phyloP scores from a whole-genome alignment of 2,797 vertebrate species.

The Smutsia gigantea region DNA sequence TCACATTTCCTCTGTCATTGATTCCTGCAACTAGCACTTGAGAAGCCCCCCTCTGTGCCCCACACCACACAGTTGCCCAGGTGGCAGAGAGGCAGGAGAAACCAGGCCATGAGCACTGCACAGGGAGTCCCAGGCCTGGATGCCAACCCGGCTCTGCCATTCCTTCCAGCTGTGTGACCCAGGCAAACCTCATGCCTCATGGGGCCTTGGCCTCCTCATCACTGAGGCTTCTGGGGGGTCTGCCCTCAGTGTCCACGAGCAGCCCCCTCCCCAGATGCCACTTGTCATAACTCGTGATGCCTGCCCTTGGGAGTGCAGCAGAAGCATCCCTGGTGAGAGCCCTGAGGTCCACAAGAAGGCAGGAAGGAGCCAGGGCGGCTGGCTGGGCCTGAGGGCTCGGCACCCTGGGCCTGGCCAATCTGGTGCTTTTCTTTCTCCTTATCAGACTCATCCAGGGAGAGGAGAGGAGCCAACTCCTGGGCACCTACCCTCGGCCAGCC shows the following conservation, averaged over 20 bases:
- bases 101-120: neutral
- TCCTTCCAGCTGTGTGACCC: neutral
- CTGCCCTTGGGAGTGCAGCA: neutral
- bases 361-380: neutral
- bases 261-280: neutral
- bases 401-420: neutral
- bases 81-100: neutral
- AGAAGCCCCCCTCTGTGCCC: neutral
- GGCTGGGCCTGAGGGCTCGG: neutral
- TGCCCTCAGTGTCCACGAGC: neutral
- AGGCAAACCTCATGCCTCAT: neutral
- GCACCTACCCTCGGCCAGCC: neutral
- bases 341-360: neutral
- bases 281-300: neutral
- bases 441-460: neutral
- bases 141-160: neutral
- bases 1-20: neutral
- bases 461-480: neutral
- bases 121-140: accelerated
- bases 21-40: neutral
- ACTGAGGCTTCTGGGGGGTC: neutral
- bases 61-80: neutral
- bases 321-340: neutral
- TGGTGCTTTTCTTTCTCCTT: neutral
- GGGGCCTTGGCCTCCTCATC: neutral